Base-by-base conservation (phyloP, 1,140 invertebrate genomes). In the Halesus radiatus region DNA sequence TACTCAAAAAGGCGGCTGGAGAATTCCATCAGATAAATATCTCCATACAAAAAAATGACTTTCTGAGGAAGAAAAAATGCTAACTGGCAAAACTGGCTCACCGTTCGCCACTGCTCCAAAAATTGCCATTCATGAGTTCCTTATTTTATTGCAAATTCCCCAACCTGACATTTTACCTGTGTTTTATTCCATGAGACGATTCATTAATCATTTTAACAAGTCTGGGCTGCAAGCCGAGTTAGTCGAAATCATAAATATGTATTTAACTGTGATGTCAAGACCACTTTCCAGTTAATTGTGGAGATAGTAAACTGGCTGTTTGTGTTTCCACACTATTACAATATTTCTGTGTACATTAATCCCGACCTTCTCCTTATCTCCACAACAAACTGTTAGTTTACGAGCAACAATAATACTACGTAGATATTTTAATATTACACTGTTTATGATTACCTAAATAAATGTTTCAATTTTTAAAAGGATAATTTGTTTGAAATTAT, bases 261-360 rank as follows among this genome's bases (percentile, higher is more conserved):
- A 81, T 81, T 20, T 53, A 81, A 56, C 80, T 81, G 80, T 81
- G 80, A 81, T 81, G 80, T 78, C 77, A 72, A 81, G 80, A 81
- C 80, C 80, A 81, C 75, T 77, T 73, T 70, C n/a, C 62, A 70
- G 66, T 70, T 70, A n/a, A 74, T 74, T 56, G 78, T 80, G 73
- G 66, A 70, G 66, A 64, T 29, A 64, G 56, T 68, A 29, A 66
- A 26, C 50, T 74, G 52, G 54, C n/a, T 32, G 18, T 23, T 66
- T 66, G 20, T 78, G 76, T 68, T 29, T 56, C 26, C 52, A 29
- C 18, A 52, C 32, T n/a, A 16, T 20, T 66, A 66, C 53, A 50
- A 52, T 50, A 22, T 29, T 66, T 66, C 22, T 29, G 22, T 66
- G 20, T 66, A 66, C 37, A 45, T 45, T 45, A 13, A 45, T 45